Conservation (phyloP, 2,797 vertebrate species). For the Centropyge bicolor region DNA sequence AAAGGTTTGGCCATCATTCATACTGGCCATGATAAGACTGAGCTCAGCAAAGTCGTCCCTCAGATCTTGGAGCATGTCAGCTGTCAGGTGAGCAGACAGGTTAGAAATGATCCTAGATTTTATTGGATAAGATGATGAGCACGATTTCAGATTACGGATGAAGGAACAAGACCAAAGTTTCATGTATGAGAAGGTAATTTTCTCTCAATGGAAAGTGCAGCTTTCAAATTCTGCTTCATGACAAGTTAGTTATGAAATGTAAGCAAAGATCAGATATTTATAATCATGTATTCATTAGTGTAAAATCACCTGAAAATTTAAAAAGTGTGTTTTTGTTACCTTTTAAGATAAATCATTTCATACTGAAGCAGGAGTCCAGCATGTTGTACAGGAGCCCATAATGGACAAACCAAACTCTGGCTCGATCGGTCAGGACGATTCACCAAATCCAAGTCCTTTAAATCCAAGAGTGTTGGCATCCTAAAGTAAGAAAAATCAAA, state of each 20-base stretch:
- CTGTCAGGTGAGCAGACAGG: not conserved
- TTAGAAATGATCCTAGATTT: not conserved
- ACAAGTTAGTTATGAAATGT: not conserved
- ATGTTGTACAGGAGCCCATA: too few species aligned
- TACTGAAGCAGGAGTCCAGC: too few species aligned
- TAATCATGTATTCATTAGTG: too few species aligned
- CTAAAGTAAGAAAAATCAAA: too few species aligned
- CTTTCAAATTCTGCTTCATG: not conserved
- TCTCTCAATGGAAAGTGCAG: not conserved
- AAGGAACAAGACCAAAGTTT: not conserved
- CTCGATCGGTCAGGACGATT: too few species aligned
- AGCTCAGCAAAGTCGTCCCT: not conserved
- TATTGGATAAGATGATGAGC: too few species aligned
- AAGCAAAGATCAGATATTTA: not conserved
- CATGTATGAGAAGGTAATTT: not conserved
- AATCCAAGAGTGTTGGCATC: too few species aligned
- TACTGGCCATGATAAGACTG: not conserved
- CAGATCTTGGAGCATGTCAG: not conserved
- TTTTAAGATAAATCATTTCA: too few species aligned
- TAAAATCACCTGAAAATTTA: too few species aligned
- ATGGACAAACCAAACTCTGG: too few species aligned
- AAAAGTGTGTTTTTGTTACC: too few species aligned
- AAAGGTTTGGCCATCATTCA: not conserved
- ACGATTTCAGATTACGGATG: not conserved
- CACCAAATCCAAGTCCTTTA: too few species aligned